Base-by-base conservation (phyloP, 1,140 invertebrate genomes). In the Drosophila carrolli region DNA sequence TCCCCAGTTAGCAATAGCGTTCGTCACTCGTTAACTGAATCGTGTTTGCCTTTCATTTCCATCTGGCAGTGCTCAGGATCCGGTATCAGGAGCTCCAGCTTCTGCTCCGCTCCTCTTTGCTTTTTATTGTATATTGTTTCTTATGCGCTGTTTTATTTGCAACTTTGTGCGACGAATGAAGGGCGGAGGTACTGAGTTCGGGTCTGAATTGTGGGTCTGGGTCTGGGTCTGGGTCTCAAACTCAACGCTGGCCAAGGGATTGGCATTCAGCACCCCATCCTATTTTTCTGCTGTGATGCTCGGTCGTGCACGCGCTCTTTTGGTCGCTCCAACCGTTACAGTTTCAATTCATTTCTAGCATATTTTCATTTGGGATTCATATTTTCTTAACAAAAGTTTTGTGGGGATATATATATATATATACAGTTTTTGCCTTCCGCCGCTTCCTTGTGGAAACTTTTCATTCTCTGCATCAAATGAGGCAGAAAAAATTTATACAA, bases 341-440 rank as follows among this genome's bases (percentile, higher is more conserved):
- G 77, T 75, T 89, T 89, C 85, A 89, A 84, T 89, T 89, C 84
- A 90, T 90, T 89, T 88, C 82, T 82, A 86, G 80, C 81, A 89
- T 88, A 88, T 88, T 90, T 89, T 89, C 84, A 90, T 89, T 89
- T 89, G 80, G 81, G 84, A 89, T 89, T 89, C 84, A 89, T 89
- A 89, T 89, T 89, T 89, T 89, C 84, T 84, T 89, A 89, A 89
- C 84, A 89, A 89, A 89, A 89, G 85, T 90, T 89, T 86, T 77
- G 76, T 83, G 79, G 75, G 48, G 29, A 47, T 47, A 38, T n/a
- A 48, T 13, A 47, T 37, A 37, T 47, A 13, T 61, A 61, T 10
- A 29, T 5, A 29, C n/a, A 14, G 23, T 77, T 86, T 79, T 82
- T 86, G 57, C 75, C 53, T 60, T 23, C 23, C 23, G 23, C 66